Percentiles rank a stretch among this genome's conserved stretches.
These are phyloP conservation scores for Leistus spinibarbis DNA, from an alignment of 2,888 invertebrate genomes.

Conservation along the genomic window DNA sequence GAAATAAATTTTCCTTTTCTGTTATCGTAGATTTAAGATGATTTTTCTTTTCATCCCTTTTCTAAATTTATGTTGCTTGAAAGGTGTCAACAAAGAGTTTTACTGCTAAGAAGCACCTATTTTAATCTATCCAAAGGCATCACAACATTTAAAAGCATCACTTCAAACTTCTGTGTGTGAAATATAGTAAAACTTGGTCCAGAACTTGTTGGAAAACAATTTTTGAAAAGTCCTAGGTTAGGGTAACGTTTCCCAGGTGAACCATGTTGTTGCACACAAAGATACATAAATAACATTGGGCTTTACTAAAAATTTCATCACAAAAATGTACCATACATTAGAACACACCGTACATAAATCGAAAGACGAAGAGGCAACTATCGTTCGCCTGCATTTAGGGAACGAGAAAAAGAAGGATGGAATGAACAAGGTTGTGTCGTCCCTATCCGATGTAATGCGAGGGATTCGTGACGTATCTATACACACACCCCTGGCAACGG, in stretches of 20 bases:
- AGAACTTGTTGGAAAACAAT: not conserved
- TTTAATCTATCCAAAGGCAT: not conserved
- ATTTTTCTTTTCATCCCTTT: no score
- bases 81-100: no score
- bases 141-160: not conserved
- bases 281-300: constrained; percentile 27
- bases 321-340: constrained; percentile 36
- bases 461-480: constrained; percentile 15
- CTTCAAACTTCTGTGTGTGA: not conserved
- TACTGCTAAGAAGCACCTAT: not conserved
- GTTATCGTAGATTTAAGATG: no score
- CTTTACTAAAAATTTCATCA: constrained; percentile 34
- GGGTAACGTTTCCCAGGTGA: constrained; percentile 20
- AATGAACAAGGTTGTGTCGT: not conserved
- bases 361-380: not conserved
- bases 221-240: not conserved
- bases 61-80: no score
- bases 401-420: not conserved
- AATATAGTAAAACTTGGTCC: not conserved
- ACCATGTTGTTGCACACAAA: constrained; percentile 15
- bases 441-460: not conserved
- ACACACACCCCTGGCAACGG: constrained; percentile 12
- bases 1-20: no score
- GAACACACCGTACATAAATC: constrained; percentile 29
- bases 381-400: not conserved